phyloP scores from a whole-genome alignment of 2,888 invertebrate species.

The Sminthurides aquaticus region DNA sequence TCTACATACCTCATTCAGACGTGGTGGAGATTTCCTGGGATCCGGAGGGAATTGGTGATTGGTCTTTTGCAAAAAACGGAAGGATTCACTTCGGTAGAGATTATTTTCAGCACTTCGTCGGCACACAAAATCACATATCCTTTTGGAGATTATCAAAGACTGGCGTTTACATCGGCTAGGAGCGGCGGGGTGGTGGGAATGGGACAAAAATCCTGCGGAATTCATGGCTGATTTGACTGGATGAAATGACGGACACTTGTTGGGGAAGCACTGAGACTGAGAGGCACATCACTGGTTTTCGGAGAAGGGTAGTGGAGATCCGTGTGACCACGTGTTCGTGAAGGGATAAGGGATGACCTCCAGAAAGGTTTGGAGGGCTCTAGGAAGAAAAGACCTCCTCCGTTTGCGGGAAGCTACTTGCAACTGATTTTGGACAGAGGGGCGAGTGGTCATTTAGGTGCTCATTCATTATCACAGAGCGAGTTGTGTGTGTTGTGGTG shows the following conservation, averaged over 20 bases:
- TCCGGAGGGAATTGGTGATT: constrained; percentile 5
- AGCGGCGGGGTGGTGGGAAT: background rate
- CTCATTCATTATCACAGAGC: background rate
- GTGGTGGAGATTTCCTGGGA: too few species aligned
- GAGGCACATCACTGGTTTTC: too few species aligned
- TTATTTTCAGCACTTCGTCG: constrained; percentile 32
- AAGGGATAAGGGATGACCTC: background rate
- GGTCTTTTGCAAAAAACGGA: constrained; percentile 42
- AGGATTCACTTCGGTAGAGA: constrained; percentile 42
- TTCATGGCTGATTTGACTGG: background rate
- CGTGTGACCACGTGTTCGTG: too few species aligned
- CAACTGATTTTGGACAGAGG: background rate
- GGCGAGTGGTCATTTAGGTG: background rate
- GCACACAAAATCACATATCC: constrained; percentile 23
- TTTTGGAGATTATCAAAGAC: constrained; percentile 8
- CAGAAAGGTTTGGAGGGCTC: background rate
- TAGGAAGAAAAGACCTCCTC: background rate
- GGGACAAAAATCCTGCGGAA: background rate
- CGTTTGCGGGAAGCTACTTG: background rate
- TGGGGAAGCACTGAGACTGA: background rate
- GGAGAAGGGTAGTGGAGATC: too few species aligned
- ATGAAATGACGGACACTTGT: background rate
- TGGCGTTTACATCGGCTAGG: background rate
- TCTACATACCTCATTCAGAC: too few species aligned
- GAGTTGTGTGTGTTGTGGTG: background rate